Evolutionary conservation across 2,113 vertebrate genomes (phyloP).

Genomic region (Hippocampus barbouri): DNA sequence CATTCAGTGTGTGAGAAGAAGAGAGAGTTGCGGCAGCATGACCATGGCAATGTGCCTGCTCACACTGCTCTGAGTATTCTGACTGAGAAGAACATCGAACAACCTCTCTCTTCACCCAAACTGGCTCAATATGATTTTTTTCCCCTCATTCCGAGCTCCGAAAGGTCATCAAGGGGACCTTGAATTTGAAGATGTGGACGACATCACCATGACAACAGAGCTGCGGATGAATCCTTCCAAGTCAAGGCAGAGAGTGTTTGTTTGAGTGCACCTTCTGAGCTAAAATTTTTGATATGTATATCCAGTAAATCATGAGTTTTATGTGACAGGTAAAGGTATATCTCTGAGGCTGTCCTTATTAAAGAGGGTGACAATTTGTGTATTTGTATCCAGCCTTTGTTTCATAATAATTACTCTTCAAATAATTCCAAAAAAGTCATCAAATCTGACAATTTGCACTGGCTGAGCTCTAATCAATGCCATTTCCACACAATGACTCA

Average conservation of each 20-base stretch:
- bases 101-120: not conserved
- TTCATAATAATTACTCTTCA: constrained; percentile 2
- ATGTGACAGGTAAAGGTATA: too few species aligned
- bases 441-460: not conserved
- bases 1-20: not conserved
- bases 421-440: not conserved
- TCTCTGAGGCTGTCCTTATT: too few species aligned
- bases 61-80: not conserved
- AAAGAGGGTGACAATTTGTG: not conserved
- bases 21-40: not conserved
- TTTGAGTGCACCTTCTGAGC: too few species aligned
- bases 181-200: too few species aligned
- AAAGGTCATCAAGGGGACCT: too few species aligned
- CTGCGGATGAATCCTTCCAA: too few species aligned
- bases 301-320: too few species aligned
- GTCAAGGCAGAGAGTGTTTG: too few species aligned
- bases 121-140: not conserved
- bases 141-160: too few species aligned
- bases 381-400: not conserved
- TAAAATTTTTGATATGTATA: too few species aligned
- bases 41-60: not conserved
- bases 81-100: not conserved
- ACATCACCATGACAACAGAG: too few species aligned
- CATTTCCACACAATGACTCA: not conserved
- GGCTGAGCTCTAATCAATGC: not conserved